phyloP scores from a whole-genome alignment of 2,797 vertebrate species.

The Eulemur rubriventer region DNA sequence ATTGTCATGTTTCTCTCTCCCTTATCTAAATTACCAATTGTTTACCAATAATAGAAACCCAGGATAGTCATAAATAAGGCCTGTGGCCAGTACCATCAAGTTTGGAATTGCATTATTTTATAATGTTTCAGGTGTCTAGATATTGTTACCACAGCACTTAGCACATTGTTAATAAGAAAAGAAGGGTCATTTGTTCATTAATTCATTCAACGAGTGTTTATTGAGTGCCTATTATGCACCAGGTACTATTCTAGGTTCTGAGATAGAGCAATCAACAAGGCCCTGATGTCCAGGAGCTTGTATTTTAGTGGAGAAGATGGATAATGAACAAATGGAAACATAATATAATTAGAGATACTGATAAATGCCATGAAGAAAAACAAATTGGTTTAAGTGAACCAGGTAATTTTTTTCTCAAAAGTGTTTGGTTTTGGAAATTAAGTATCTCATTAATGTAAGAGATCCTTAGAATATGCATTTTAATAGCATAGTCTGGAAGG shows the following conservation, averaged over 20 bases:
- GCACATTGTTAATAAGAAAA: conserved; percentile 9
- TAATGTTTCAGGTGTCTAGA: neutral
- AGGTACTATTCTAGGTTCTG: neutral
- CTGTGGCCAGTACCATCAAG: neutral
- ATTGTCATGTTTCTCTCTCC: neutral
- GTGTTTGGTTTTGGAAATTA: neutral
- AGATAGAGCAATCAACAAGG: neutral
- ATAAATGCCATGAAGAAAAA: neutral
- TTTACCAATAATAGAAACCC: neutral
- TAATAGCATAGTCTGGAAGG: neutral
- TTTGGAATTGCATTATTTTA: neutral
- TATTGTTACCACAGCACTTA: neutral
- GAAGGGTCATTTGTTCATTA: neutral
- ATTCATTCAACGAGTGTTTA: neutral
- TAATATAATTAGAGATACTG: neutral
- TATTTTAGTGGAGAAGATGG: conserved; percentile 31
- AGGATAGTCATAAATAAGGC: neutral
- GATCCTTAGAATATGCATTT: neutral
- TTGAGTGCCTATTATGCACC: neutral
- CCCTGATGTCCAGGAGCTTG: neutral
- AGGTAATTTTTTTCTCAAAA: neutral
- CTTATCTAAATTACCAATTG: neutral
- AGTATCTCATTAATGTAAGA: neutral
- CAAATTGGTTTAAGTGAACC: neutral
- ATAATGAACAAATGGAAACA: neutral